These are phyloP conservation scores for Drosophila mimetica DNA, from an alignment of 2,888 invertebrate species.

Conservation along the genomic window DNA sequence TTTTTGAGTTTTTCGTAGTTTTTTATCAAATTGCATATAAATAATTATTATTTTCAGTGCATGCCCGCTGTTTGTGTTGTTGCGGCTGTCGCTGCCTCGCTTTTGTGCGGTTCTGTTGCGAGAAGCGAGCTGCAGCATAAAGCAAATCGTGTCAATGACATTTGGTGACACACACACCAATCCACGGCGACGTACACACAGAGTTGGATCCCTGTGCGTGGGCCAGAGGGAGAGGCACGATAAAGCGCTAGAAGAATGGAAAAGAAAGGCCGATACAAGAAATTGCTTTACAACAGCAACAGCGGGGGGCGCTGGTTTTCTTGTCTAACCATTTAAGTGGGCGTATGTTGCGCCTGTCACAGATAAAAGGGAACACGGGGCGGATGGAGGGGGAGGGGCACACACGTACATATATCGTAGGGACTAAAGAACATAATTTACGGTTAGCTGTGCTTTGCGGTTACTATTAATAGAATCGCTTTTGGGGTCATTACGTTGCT, in stretches of 20 bases:
- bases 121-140: conserved; percentile 69
- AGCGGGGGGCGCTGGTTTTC: conserved; percentile 31
- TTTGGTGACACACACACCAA: conserved; percentile 71
- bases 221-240: conserved; percentile 16
- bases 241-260: conserved; percentile 55
- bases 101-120: conserved; percentile 46
- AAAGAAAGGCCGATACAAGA: conserved; percentile 68
- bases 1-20: neutral
- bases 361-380: conserved; percentile 6
- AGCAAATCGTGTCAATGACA: conserved; percentile 78
- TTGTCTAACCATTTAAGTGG: conserved; percentile 51
- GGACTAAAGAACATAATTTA: conserved; percentile 62
- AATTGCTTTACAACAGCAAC: conserved; percentile 50
- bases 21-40: accelerated
- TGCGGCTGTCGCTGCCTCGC: conserved; percentile 32
- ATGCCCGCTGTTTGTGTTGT: neutral
- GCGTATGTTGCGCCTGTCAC: conserved; percentile 47
- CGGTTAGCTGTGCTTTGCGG: conserved; percentile 56
- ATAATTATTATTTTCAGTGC: conserved; percentile 4
- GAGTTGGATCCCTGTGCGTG: conserved; percentile 1
- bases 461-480: conserved; percentile 66
- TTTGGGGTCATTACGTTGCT: conserved; percentile 71
- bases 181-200: conserved; percentile 11
- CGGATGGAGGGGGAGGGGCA: conserved; percentile 4
- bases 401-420: conserved; percentile 4